Base-by-base conservation (phyloP, 2,888 invertebrate genomes). In the Ophioninae sp. region DNA sequence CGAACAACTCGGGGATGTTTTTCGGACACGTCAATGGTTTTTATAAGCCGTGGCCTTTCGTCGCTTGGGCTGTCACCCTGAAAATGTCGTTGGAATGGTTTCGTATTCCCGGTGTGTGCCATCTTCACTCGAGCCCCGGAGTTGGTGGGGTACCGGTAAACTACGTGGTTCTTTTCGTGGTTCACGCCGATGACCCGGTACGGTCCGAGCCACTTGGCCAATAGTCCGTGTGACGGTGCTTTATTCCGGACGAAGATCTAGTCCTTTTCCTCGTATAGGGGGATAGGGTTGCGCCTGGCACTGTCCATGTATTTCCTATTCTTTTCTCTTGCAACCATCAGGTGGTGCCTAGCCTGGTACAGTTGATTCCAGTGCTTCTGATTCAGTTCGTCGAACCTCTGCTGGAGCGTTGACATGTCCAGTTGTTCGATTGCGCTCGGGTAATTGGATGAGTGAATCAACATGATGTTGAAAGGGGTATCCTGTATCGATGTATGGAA, bases 401-500 rank as follows among this genome's bases (percentile, higher is more conserved):
- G 73, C 21, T 74, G 73, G 8, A 74, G 62, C 17, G 41, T 74
- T 17, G 73, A 74, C 2, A 30, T 74, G 23, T 74, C 44, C 20
- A 74, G 37, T 37, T 74, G 62, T 44, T 74, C 61, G 2, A 44
- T 13, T 10, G 44, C 44, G 44, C 61, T 73, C 44, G 73, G 73
- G n/a, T 62, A 73, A 23, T 73, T 73, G 41, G 73, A 44, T 13
- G 44, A 62, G 8, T 73, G 73, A 6, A 44, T n/a, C 7, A 73
- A 73, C 73, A 73, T 73, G 62, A 73, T 62, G 73, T 73, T 73
- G 17, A 73, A 73, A 8, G 73, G 62, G 20, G 73, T 73, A 6
- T 73, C 73, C 44, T 73, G 73, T 8, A 73, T 73, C 61, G 62
- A 62, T 20, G 73, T 62, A 3, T 73, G 44, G 21, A 73, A 73